phyloP scores from a whole-genome alignment of 2,797 vertebrate species.

The Xenops minutus region DNA sequence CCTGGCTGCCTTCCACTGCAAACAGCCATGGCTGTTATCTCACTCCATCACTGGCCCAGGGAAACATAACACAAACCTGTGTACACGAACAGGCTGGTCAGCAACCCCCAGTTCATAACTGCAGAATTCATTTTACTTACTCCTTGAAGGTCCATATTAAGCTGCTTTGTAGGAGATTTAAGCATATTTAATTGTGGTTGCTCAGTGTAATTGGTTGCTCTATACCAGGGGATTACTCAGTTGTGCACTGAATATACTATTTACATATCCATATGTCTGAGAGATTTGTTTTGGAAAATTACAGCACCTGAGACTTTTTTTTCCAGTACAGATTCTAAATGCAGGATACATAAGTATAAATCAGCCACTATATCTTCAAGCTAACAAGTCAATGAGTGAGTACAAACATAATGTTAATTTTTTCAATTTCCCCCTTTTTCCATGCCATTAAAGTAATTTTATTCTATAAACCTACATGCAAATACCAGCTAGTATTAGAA shows the following conservation, averaged over 20 bases:
- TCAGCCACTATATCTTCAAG: not conserved
- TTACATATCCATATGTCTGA: slow-evolving; percentile 22
- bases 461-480: not conserved
- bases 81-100: not conserved
- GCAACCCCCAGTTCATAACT: not conserved
- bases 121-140: not conserved
- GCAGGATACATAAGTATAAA: not conserved
- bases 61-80: not conserved
- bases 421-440: not conserved
- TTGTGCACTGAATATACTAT: not conserved
- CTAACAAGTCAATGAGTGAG: not conserved
- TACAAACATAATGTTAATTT: not conserved
- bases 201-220: not conserved
- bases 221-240: not conserved
- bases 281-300: not conserved
- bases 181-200: slow-evolving; percentile 9
- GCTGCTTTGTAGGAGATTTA: not conserved
- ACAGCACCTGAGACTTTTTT: not conserved
- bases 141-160: not conserved
- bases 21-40: not conserved
- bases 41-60: not conserved
- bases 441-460: not conserved
- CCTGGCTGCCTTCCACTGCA: not conserved
- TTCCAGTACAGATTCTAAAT: not conserved
- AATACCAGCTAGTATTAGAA: not conserved